Base-by-base conservation (phyloP, 2,113 vertebrate genomes). In the Periophthalmus modestus region DNA sequence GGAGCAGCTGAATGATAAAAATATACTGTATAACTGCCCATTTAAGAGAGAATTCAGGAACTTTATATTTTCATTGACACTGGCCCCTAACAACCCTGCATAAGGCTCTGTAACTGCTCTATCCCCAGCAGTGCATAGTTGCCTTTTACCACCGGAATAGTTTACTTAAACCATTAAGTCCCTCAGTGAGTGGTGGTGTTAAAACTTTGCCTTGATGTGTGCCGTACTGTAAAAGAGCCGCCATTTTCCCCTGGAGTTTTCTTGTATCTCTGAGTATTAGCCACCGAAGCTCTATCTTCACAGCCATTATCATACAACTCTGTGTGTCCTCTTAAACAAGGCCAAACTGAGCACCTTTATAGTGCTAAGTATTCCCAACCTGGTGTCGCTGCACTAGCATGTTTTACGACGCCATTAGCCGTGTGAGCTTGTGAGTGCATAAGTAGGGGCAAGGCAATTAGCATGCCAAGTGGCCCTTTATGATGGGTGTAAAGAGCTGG, bases 391-490 rank as follows among this genome's bases (percentile, higher is more conserved):
- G 86, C 87, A 72, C 81, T 78, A 80, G 86, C 84, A 90, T 93
- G 89, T 91, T 94, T 94, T 93, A 94, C 86, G 88, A 89, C 90
- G 77, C 91, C 88, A 93, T 93, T 94, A 93, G 89, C 89, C 85
- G 80, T 78, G 82, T 81, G 90, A 90, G 90, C 86, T 68, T 71
- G 79, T 74, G 90, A 89, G 89, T 86, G 86, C 78, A 81, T 88
- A 87, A 90, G 86, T 80, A 85, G 88, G 89, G 87, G 84, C 88
- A 84, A 81, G 83, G 91, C 91, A 89, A 93, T 93, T 92, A 92
- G 91, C 91, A 89, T 87, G 85, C 82, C 86, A 89, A 91, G 85
- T 88, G 88, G 87, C 83, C 85, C 86, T 91, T 93, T 93, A 93
- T 85, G 84, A 92, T 85, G 74, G 81, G 87, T 83, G 80, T 89